Conservation (phyloP, 2,797 vertebrate species). For the Cheirogaleus major region DNA sequence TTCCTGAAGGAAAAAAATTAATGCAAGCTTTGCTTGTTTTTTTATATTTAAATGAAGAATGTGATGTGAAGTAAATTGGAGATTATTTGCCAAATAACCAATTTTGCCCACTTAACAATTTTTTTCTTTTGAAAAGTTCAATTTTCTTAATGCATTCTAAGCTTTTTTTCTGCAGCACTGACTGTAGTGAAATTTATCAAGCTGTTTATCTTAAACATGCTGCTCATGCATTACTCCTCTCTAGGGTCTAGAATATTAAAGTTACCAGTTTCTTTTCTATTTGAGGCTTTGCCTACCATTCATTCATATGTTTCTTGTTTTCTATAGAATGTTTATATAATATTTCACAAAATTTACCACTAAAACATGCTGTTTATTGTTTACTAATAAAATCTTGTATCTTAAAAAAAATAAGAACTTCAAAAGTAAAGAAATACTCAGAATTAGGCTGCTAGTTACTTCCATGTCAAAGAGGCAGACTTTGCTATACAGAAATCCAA, state of each 20-base stretch:
- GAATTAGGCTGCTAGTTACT: neutral
- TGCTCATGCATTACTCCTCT: neutral
- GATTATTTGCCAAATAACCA: slow-evolving; percentile 12
- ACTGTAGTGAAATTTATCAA: neutral
- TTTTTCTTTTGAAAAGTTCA: neutral
- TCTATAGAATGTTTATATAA: neutral
- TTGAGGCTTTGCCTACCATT: neutral
- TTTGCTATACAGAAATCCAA: slow-evolving; percentile 33
- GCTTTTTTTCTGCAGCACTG: neutral
- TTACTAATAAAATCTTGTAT: slow-evolving; percentile 5
- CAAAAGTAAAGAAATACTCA: slow-evolving; percentile 4
- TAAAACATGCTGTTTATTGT: slow-evolving; percentile 2
- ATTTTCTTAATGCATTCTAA: neutral
- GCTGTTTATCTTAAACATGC: neutral
- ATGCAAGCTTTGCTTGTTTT: neutral
- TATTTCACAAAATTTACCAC: neutral
- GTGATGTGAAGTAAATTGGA: neutral
- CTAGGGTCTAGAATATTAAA: slow-evolving; percentile 27
- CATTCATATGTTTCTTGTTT: slow-evolving; percentile 21
- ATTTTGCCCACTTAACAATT: slow-evolving; percentile 15
- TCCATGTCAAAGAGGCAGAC: neutral
- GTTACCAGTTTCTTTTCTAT: slow-evolving; percentile 37
- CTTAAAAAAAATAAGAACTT: slow-evolving; percentile 28
- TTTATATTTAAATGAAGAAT: slow-evolving; percentile 8
- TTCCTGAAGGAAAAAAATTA: slow-evolving; percentile 1